Conservation (phyloP, 2,113 vertebrate genomes). For the Anguilla rostrata region DNA sequence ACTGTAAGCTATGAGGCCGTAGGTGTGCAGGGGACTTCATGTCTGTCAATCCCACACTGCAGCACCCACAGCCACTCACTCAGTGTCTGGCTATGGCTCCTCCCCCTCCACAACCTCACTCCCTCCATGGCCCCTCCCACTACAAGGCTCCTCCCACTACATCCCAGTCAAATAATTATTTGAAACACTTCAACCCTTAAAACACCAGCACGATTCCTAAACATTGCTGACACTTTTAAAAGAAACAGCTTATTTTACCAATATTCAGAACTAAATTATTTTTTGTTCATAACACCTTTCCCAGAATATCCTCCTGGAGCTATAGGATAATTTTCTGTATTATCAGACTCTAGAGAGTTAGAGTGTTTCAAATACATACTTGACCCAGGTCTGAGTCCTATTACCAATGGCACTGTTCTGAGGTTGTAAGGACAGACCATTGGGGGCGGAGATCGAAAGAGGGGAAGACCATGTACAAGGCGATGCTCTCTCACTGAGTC, state of each 20-base stretch:
- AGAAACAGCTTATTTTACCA: too few species aligned
- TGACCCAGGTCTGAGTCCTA: neutral
- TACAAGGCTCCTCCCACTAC: neutral
- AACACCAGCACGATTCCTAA: too few species aligned
- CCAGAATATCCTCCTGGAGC: too few species aligned
- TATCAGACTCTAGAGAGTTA: too few species aligned
- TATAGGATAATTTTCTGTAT: too few species aligned
- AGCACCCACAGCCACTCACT: constrained; percentile 76
- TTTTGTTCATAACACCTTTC: too few species aligned
- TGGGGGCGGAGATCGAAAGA: neutral
- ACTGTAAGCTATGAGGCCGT: constrained; percentile 71
- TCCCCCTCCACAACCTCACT: neutral
- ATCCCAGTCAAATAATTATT: too few species aligned
- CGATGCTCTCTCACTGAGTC: neutral
- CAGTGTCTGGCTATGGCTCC: constrained; percentile 18
- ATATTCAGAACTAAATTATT: too few species aligned
- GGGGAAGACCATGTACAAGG: neutral
- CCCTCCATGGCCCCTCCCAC: neutral
- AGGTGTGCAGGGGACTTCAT: constrained; percentile 66
- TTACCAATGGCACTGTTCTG: neutral
- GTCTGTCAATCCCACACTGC: constrained; percentile 70
- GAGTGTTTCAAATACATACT: too few species aligned
- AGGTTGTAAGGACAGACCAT: neutral
- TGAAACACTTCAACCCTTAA: too few species aligned
- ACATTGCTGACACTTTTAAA: too few species aligned